Conservation (phyloP, 2,797 vertebrate species). For the Clarias laeviceps region DNA sequence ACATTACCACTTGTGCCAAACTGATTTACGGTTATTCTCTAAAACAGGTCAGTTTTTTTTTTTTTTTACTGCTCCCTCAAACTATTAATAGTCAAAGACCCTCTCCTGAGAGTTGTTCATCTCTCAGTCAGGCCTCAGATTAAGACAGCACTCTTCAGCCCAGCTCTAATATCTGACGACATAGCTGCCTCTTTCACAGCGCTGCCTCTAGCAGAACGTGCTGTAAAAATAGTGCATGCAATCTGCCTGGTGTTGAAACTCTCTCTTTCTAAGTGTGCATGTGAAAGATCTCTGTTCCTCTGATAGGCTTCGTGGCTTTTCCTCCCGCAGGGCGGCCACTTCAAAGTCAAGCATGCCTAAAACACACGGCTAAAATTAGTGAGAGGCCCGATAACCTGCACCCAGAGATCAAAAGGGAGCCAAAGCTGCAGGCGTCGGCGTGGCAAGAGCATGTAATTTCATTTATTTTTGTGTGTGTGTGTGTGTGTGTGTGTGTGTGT, state of each 20-base stretch:
- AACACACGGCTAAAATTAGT: slow-evolving; percentile 71
- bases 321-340: slow-evolving; percentile 36
- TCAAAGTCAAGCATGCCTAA: slow-evolving; percentile 64
- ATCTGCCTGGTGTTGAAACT: slow-evolving; percentile 29
- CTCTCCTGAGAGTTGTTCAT: slow-evolving; percentile 39
- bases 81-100: slow-evolving; percentile 36
- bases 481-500: slow-evolving; percentile 12
- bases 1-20: slow-evolving; percentile 7
- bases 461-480: slow-evolving; percentile 21
- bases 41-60: slow-evolving; percentile 4
- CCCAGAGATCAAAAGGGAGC: slow-evolving; percentile 67
- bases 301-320: slow-evolving; percentile 25
- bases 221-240: slow-evolving; percentile 52
- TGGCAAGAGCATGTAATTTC: slow-evolving; percentile 37
- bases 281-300: background rate
- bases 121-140: slow-evolving; percentile 38
- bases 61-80: background rate
- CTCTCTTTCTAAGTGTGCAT: slow-evolving; percentile 36
- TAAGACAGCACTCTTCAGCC: slow-evolving; percentile 22
- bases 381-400: slow-evolving; percentile 67
- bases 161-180: slow-evolving; percentile 49
- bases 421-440: slow-evolving; percentile 55
- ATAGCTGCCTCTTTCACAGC: slow-evolving; percentile 27
- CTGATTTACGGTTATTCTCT: slow-evolving; percentile 42
- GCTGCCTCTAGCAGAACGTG: slow-evolving; percentile 20